A percentile compares a stretch with the other conserved stretches of the same genome.
Evolutionary conservation across 2,888 invertebrate genomes (phyloP).

Genomic region (Bibio marci): DNA sequence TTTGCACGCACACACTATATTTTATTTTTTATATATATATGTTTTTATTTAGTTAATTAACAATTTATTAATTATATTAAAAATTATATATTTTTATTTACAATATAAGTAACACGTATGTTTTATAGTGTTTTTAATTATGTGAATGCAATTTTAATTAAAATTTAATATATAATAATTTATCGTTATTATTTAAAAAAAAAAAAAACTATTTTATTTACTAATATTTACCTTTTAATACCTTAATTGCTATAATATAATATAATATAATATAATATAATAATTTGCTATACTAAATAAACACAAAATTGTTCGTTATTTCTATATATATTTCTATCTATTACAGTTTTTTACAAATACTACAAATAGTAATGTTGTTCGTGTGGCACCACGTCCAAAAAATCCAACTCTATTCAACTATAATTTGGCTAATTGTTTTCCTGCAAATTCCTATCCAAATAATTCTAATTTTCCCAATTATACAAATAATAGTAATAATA

Average conservation of each 20-base stretch:
- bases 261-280: too few species aligned
- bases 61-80: too few species aligned
- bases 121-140: too few species aligned
- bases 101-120: too few species aligned
- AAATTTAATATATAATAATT: neutral
- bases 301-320: too few species aligned
- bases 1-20: too few species aligned
- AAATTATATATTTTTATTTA: too few species aligned
- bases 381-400: slow-evolving; percentile 29
- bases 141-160: too few species aligned
- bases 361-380: slow-evolving; percentile 28
- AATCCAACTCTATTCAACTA: slow-evolving; percentile 4
- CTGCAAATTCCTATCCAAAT: slow-evolving; percentile 5
- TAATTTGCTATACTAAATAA: too few species aligned
- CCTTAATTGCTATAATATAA: too few species aligned
- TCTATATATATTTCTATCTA: neutral
- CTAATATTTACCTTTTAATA: neutral
- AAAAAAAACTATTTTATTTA: neutral
- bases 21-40: too few species aligned
- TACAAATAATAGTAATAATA: slow-evolving; percentile 1
- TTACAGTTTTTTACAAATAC: slow-evolving; percentile 29
- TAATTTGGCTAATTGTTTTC: slow-evolving; percentile 6
- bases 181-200: neutral
- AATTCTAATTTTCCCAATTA: slow-evolving; percentile 6
- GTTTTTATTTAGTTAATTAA: too few species aligned